phyloP scores from a whole-genome alignment of 1,140 invertebrate species.

The Micrasema minimum region DNA sequence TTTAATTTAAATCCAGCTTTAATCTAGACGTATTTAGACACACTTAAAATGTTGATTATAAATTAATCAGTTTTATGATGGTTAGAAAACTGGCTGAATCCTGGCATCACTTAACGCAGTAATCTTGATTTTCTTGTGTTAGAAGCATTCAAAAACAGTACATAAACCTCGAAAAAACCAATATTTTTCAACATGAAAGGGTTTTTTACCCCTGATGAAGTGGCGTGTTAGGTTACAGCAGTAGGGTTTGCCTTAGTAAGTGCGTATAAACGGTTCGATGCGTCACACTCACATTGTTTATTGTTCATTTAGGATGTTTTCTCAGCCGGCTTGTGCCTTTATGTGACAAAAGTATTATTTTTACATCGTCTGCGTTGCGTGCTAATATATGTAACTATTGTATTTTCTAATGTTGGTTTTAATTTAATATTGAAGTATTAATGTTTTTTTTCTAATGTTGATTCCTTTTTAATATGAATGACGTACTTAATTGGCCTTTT shows the following conservation, averaged over 20 bases:
- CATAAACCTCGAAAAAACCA: too few species aligned
- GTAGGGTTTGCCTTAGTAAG: conserved; percentile 11
- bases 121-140: too few species aligned
- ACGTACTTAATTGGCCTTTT: too few species aligned
- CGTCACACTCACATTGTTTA: conserved; percentile 15
- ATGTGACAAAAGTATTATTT: conserved; percentile 23
- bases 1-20: too few species aligned
- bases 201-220: neutral
- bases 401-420: neutral
- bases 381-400: neutral
- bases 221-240: conserved; percentile 6
- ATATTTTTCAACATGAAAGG: too few species aligned
- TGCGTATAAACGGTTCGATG: conserved; percentile 25
- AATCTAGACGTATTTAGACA: too few species aligned
- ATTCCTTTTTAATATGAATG: neutral
- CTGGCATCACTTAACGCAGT: too few species aligned
- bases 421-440: neutral
- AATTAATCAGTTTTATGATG: too few species aligned
- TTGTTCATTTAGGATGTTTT: conserved; percentile 38
- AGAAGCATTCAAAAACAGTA: too few species aligned
- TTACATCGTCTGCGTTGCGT: neutral
- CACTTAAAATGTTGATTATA: too few species aligned
- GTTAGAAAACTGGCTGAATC: too few species aligned
- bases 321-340: conserved; percentile 19
- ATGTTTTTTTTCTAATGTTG: neutral